A percentile compares a stretch with the other conserved stretches of the same genome.
phyloP scores from a whole-genome alignment of 2,797 vertebrate genomes.

The Microctenopoma stevenorrisi region DNA sequence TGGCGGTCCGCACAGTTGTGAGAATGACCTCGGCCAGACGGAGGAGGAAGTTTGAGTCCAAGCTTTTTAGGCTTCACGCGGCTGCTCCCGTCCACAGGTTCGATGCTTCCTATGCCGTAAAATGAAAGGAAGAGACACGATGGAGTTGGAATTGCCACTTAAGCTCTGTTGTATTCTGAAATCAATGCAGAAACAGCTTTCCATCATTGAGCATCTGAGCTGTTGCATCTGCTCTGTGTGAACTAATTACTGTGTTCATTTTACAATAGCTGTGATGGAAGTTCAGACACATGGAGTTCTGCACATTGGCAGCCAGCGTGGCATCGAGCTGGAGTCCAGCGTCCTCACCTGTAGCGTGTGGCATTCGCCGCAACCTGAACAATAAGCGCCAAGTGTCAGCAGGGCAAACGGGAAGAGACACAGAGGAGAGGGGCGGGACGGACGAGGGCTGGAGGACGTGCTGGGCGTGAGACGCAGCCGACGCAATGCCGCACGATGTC shows the following conservation, averaged over 20 bases:
- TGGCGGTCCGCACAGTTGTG: slow-evolving; percentile 10
- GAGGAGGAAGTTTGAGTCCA: slow-evolving; percentile 19
- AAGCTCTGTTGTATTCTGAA: not conserved
- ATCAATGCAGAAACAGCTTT: not conserved
- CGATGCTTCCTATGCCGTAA: not conserved
- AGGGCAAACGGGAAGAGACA: not conserved
- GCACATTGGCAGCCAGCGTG: not conserved
- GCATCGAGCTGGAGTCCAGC: not conserved
- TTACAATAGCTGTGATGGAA: not conserved
- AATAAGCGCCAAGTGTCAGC: slow-evolving; percentile 4
- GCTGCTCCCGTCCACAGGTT: no score
- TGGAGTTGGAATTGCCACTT: not conserved
- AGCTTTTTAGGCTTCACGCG: no score
- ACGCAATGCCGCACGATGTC: slow-evolving; percentile 23
- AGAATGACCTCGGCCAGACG: slow-evolving; percentile 28
- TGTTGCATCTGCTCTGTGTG: no score
- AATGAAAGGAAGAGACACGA: slow-evolving; percentile 18
- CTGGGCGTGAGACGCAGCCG: slow-evolving; percentile 30
- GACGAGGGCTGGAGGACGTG: slow-evolving; percentile 20
- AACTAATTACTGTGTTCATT: not conserved
- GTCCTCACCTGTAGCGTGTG: not conserved
- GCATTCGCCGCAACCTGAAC: not conserved
- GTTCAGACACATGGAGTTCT: not conserved
- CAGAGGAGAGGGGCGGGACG: not conserved
- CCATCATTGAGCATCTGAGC: not conserved